phyloP scores from a whole-genome alignment of 2,888 invertebrate genomes.

The Dryadula phaetusa region DNA sequence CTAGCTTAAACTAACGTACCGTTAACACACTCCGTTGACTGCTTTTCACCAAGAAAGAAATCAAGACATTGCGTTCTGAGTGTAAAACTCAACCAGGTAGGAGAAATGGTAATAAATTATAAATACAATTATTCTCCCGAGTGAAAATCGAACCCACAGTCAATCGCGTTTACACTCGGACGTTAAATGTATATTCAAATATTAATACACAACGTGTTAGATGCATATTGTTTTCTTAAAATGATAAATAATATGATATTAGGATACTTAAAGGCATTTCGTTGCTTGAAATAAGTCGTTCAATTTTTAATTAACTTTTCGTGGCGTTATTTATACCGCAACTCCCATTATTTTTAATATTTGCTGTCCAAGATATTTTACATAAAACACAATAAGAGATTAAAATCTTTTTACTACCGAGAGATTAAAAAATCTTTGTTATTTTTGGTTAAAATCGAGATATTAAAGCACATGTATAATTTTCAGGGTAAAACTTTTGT shows the following conservation, averaged over 20 bases:
- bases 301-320: conserved; percentile 42
- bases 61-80: no score
- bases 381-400: conserved; percentile 39
- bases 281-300: conserved; percentile 36
- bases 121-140: no score
- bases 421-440: conserved; percentile 34
- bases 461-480: conserved; percentile 13
- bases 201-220: no score
- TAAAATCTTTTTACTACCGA: conserved; percentile 35
- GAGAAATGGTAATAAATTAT: no score
- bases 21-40: no score
- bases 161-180: no score
- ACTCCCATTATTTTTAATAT: conserved; percentile 42
- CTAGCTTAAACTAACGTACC: no score
- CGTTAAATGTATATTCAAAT: no score
- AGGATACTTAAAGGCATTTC: conserved; percentile 25
- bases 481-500: background rate
- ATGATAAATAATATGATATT: background rate
- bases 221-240: background rate
- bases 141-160: no score
- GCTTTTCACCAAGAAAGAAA: no score
- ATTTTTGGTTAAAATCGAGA: conserved; percentile 27
- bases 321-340: conserved; percentile 37
- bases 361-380: conserved; percentile 33
- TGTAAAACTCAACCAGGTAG: no score